Evolutionary conservation across 1,140 invertebrate genomes (phyloP).

Genomic region (Drosophila kepulauana): DNA sequence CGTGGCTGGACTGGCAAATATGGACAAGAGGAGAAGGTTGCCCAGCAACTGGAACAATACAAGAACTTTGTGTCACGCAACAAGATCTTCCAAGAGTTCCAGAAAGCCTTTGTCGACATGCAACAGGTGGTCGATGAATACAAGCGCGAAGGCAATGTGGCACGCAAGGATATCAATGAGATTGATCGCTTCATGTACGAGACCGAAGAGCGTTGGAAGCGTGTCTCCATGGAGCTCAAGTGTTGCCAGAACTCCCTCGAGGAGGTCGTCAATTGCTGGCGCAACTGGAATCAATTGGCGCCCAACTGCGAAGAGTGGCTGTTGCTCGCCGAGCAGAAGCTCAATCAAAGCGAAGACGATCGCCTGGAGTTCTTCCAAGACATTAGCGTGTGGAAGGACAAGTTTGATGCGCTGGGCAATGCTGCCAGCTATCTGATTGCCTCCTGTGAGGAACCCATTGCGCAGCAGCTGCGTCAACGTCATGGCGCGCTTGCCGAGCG

Average conservation of each 20-base stretch:
- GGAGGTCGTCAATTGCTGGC: constrained; percentile 95
- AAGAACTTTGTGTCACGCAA: constrained; percentile 96
- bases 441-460: constrained; percentile 93
- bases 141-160: constrained; percentile 93
- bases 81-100: constrained; percentile 97
- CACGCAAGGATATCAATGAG: constrained; percentile 90
- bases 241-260: constrained; percentile 95
- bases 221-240: constrained; percentile 94
- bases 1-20: constrained; percentile 96
- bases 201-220: constrained; percentile 94
- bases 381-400: constrained; percentile 95
- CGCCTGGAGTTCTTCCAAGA: constrained; percentile 96
- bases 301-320: constrained; percentile 93
- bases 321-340: constrained; percentile 90
- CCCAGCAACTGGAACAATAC: constrained; percentile 94
- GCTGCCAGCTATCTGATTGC: constrained; percentile 95
- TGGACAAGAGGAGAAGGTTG: constrained; percentile 92
- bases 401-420: constrained; percentile 92
- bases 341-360: constrained; percentile 92
- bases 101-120: constrained; percentile 96
- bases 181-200: constrained; percentile 95
- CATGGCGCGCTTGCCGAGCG: constrained; percentile 89
- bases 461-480: constrained; percentile 90
- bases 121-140: constrained; percentile 96
- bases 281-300: constrained; percentile 90